Percentiles rank a stretch among this genome's conserved stretches.
Conservation (phyloP, 2,888 invertebrate species). For the Hyles lineata region DNA sequence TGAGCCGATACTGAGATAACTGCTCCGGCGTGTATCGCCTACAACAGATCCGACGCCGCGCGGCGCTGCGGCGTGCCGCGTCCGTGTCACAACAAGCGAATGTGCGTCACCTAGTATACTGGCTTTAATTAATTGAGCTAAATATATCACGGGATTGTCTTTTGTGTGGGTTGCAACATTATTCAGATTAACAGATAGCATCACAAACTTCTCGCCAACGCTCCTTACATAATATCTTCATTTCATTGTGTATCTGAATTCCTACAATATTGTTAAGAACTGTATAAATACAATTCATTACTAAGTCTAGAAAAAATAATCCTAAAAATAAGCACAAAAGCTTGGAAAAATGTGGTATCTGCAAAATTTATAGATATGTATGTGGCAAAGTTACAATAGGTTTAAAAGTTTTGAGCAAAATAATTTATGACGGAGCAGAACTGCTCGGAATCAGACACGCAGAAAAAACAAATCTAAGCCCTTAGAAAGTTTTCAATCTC, state of each 20-base stretch:
- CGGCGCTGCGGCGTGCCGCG: slow-evolving; percentile 43
- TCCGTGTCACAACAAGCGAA: slow-evolving; percentile 63
- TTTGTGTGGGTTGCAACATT: slow-evolving; percentile 48
- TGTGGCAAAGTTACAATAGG: slow-evolving; percentile 59
- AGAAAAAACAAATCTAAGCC: slow-evolving; percentile 65
- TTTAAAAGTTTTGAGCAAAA: slow-evolving; percentile 63
- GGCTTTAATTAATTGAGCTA: slow-evolving; percentile 66
- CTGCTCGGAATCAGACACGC: slow-evolving; percentile 60
- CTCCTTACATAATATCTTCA: background rate
- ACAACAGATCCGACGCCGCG: slow-evolving; percentile 55
- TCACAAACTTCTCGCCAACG: no score
- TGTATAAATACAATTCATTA: background rate
- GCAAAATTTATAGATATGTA: background rate
- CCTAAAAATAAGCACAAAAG: background rate
- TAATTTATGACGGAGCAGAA: slow-evolving; percentile 63
- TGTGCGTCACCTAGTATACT: slow-evolving; percentile 55
- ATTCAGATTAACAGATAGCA: slow-evolving; percentile 53
- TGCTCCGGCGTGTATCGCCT: slow-evolving; percentile 64
- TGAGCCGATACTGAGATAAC: slow-evolving; percentile 77
- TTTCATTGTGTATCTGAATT: background rate
- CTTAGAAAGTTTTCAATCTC: slow-evolving; percentile 60
- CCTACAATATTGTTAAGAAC: background rate
- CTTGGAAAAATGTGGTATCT: background rate
- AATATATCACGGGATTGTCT: slow-evolving; percentile 54
- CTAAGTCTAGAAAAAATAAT: background rate